A percentile compares a stretch with the other conserved stretches of the same genome.
These are phyloP conservation scores for Xenus cinereus DNA, from an alignment of 2,113 vertebrate genomes.

Conservation along the genomic window DNA sequence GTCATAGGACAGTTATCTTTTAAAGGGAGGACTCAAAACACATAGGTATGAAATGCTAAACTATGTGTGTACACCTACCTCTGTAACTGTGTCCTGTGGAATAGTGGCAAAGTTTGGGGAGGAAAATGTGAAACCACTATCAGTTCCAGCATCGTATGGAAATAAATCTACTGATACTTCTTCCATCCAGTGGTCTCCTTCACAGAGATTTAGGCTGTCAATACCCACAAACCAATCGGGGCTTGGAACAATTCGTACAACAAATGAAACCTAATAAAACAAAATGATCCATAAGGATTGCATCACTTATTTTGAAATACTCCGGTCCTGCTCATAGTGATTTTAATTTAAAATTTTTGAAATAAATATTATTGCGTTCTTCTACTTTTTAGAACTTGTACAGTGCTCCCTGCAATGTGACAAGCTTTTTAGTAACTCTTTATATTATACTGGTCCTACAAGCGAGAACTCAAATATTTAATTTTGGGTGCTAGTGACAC, in stretches of 20 bases:
- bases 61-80: conserved; percentile 70
- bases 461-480: neutral
- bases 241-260: conserved; percentile 90
- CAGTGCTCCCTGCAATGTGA: neutral
- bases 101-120: conserved; percentile 97
- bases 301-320: neutral
- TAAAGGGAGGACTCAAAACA: neutral
- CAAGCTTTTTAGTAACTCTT: neutral
- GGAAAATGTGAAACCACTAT: conserved; percentile 98
- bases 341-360: neutral
- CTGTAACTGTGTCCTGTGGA: conserved; percentile 89
- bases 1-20: neutral
- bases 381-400: neutral
- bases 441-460: neutral
- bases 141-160: conserved; percentile 93
- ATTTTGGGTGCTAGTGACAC: neutral
- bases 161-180: conserved; percentile 82
- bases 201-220: conserved; percentile 88
- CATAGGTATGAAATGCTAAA: neutral
- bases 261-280: conserved; percentile 84
- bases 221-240: conserved; percentile 97
- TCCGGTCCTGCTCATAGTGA: neutral
- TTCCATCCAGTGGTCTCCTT: conserved; percentile 86
- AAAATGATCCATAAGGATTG: neutral
- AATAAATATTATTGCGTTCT: neutral